A percentile compares a stretch with the other conserved stretches of the same genome.
Conservation (phyloP, 2,888 invertebrate genomes). For the Dryococelus australis region DNA sequence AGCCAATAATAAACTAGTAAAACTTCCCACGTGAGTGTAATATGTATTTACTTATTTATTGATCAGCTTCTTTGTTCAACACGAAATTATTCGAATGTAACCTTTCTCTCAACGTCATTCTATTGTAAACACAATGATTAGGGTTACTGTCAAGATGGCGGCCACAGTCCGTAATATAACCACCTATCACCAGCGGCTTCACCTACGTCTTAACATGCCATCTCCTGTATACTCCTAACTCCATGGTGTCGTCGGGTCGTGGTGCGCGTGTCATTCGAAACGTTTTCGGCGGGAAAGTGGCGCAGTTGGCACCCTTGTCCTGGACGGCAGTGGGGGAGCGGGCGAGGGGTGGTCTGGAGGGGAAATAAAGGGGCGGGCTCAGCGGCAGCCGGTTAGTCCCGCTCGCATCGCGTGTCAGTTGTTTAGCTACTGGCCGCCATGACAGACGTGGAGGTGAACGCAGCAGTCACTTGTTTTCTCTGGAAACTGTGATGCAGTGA, state of each 20-base stretch:
- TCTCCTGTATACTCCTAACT: too few relatives aligned
- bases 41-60: too few relatives aligned
- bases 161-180: too few relatives aligned
- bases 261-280: not conserved
- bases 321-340: not conserved
- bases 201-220: too few relatives aligned
- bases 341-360: not conserved
- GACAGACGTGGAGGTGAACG: not conserved
- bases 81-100: too few relatives aligned
- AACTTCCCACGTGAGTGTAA: too few relatives aligned
- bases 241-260: not conserved
- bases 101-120: too few relatives aligned
- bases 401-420: constrained; percentile 11
- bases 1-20: too few relatives aligned
- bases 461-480: constrained; percentile 10
- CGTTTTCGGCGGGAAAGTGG: not conserved
- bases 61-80: too few relatives aligned
- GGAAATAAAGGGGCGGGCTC: not conserved
- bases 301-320: not conserved
- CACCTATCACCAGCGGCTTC: too few relatives aligned
- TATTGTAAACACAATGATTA: too few relatives aligned
- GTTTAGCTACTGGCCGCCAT: constrained; percentile 16
- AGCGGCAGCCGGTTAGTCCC: constrained; percentile 4
- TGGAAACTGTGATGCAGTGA: constrained; percentile 8
- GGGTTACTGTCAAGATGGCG: too few relatives aligned